phyloP scores from a whole-genome alignment of 2,888 invertebrate species.

The Alentia gelatinosa region DNA sequence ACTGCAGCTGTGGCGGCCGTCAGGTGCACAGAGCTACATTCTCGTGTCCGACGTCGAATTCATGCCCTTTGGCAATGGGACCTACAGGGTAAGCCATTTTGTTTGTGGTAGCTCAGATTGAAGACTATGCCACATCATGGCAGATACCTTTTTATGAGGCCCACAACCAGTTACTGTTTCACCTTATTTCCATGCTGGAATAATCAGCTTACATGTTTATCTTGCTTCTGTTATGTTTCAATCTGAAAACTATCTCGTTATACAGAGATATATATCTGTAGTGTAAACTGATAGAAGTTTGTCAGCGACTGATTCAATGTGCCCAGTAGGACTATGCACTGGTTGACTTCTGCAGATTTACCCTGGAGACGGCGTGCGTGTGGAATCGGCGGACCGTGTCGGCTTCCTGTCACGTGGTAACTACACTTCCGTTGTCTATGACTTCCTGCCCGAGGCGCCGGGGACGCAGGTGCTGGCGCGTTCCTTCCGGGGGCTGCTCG shows the following conservation, averaged over 20 bases:
- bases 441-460: conserved; percentile 1
- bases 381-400: conserved; percentile 16
- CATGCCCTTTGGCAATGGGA: neutral
- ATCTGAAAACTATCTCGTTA: neutral
- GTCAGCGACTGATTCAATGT: too few species aligned
- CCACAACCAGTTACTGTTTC: too few species aligned
- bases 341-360: conserved; percentile 21
- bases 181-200: too few species aligned
- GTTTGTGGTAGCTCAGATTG: too few species aligned
- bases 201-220: too few species aligned
- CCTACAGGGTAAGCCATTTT: conserved; percentile 14
- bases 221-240: too few species aligned
- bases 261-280: neutral
- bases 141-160: neutral
- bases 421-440: conserved; percentile 23
- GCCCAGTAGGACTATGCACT: too few species aligned
- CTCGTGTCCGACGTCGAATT: conserved; percentile 37
- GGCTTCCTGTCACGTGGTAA: conserved; percentile 44
- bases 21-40: neutral
- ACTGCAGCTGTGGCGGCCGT: conserved; percentile 13
- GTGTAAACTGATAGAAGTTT: too few species aligned
- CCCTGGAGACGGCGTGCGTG: conserved; percentile 32
- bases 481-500: conserved; percentile 26
- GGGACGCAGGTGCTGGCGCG: neutral
- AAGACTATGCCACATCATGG: too few species aligned